Conservation (phyloP, 2,113 vertebrate species). For the Cinclus mexicanus region DNA sequence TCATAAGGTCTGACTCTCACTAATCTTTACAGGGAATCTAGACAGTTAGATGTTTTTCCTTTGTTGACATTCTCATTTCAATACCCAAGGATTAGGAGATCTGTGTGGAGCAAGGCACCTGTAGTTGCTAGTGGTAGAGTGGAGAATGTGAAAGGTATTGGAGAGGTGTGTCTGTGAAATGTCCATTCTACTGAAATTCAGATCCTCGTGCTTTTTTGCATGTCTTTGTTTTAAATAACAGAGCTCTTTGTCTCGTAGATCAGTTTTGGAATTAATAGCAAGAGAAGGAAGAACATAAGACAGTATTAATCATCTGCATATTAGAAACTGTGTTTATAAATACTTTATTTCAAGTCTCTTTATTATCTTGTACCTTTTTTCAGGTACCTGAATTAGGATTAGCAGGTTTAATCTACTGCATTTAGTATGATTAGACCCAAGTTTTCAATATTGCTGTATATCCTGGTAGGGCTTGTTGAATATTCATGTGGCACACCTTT, state of each 20-base stretch:
- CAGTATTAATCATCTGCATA: neutral
- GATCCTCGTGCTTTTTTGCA: neutral
- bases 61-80: neutral
- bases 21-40: neutral
- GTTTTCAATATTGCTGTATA: neutral
- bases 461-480: neutral
- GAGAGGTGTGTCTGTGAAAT: neutral
- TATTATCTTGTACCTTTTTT: neutral
- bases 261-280: neutral
- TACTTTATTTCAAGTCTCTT: neutral
- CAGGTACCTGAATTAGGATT: neutral
- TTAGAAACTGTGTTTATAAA: neutral
- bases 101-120: neutral
- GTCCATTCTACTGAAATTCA: neutral
- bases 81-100: neutral
- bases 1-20: neutral
- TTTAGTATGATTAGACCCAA: neutral
- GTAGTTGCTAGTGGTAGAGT: neutral
- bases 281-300: neutral
- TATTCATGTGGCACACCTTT: neutral
- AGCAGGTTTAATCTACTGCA: neutral
- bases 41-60: neutral
- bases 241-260: neutral
- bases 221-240: neutral
- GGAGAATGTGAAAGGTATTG: neutral